Evolutionary conservation across 2,888 invertebrate species (phyloP).

Genomic region (Lasioglossum zephyrum): DNA sequence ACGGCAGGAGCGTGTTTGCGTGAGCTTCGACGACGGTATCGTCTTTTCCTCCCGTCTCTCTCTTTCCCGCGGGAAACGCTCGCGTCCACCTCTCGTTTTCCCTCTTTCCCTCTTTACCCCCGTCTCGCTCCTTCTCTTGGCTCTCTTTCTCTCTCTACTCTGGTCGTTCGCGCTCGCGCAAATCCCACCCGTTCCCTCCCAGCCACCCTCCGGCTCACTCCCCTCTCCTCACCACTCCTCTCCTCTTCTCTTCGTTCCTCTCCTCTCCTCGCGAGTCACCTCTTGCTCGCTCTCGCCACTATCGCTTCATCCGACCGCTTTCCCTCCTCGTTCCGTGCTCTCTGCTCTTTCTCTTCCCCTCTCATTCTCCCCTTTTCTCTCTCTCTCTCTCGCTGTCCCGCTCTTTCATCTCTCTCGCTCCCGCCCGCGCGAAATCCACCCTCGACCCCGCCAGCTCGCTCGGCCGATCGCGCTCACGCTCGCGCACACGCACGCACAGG

Average conservation of each 20-base stretch:
- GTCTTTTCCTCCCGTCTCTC: constrained; percentile 53
- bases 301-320: constrained; percentile 51
- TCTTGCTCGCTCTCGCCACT: constrained; percentile 26
- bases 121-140: not conserved
- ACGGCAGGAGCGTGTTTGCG: constrained; percentile 66
- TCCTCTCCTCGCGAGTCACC: not conserved
- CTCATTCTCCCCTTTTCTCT: not conserved
- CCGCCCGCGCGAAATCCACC: constrained; percentile 57
- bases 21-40: constrained; percentile 61
- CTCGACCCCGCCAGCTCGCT: constrained; percentile 56
- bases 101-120: constrained; percentile 34
- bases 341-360: constrained; percentile 20
- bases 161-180: constrained; percentile 39
- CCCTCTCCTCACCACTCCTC: not conserved
- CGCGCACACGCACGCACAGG: constrained; percentile 46
- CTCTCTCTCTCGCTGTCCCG: not conserved
- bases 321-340: constrained; percentile 38
- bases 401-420: constrained; percentile 27
- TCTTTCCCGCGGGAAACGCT: constrained; percentile 46
- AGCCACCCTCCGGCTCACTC: not conserved
- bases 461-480: constrained; percentile 40
- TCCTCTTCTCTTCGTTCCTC: not conserved
- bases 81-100: constrained; percentile 40
- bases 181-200: constrained; percentile 3
- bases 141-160: not conserved